Evolutionary conservation across 2,797 vertebrate species (phyloP).

Genomic region (Kryptolebias ocellatus): DNA sequence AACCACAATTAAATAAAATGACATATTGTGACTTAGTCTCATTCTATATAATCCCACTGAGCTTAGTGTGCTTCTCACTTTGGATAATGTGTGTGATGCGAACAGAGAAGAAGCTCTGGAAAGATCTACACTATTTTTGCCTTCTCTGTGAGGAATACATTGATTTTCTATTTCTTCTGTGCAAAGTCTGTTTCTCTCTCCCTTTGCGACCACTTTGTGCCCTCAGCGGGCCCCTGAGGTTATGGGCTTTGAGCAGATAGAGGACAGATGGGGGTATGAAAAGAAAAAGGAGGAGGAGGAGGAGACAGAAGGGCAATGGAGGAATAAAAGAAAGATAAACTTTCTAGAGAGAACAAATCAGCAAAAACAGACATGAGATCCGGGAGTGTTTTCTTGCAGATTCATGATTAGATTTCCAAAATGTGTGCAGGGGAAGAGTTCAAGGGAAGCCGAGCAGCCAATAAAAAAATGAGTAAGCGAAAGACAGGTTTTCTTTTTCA

Average conservation of each 20-base stretch:
- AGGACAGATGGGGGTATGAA: conserved; percentile 35
- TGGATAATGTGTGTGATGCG: conserved; percentile 51
- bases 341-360: conserved; percentile 8
- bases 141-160: conserved; percentile 50
- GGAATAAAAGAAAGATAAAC: neutral
- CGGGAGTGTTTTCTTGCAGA: neutral
- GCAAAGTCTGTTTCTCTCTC: conserved; percentile 34
- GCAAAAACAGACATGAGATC: neutral
- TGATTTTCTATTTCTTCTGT: conserved; percentile 57
- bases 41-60: conserved; percentile 19
- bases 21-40: conserved; percentile 10
- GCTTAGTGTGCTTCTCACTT: conserved; percentile 40
- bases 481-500: neutral
- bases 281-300: conserved; percentile 8
- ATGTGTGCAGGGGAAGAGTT: neutral
- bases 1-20: neutral
- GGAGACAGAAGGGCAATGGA: neutral
- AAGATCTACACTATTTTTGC: conserved; percentile 35
- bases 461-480: neutral
- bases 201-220: conserved; percentile 41
- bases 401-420: neutral
- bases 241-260: conserved; percentile 29
- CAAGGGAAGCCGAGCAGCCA: neutral
- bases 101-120: conserved; percentile 17
- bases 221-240: conserved; percentile 12